Conservation (phyloP, 2,888 invertebrate genomes). For the Orthosia gothica region DNA sequence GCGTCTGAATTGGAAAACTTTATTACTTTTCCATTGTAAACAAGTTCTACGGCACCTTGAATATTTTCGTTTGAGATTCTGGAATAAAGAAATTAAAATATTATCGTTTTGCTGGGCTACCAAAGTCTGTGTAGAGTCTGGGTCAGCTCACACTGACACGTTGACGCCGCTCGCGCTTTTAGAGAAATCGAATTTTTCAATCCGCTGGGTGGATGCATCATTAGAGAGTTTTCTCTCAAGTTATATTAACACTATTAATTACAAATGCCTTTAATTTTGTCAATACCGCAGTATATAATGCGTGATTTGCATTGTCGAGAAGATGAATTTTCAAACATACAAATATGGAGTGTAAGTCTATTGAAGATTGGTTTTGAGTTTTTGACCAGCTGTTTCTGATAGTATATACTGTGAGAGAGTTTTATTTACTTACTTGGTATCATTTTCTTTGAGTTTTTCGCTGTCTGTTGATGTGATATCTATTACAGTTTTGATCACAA, state of each 20-base stretch:
- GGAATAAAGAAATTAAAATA: constrained; percentile 56
- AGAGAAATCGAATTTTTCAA: too few relatives aligned
- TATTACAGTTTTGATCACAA: constrained; percentile 82
- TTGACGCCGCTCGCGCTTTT: too few relatives aligned
- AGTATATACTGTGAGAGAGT: not conserved
- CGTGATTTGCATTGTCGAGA: too few relatives aligned
- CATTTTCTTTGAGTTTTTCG: constrained; percentile 66
- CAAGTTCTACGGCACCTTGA: constrained; percentile 79
- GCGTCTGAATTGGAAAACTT: constrained; percentile 68
- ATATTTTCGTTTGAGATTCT: constrained; percentile 75
- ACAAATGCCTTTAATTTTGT: too few relatives aligned
- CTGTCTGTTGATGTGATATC: constrained; percentile 75
- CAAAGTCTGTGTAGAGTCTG: not conserved
- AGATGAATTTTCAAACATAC: too few relatives aligned
- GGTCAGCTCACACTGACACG: too few relatives aligned
- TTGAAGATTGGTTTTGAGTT: too few relatives aligned
- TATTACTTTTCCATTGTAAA: constrained; percentile 81
- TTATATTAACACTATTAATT: too few relatives aligned
- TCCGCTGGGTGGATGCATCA: too few relatives aligned
- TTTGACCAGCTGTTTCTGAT: too few relatives aligned
- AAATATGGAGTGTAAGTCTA: too few relatives aligned
- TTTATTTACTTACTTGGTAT: constrained; percentile 72
- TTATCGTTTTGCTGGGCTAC: not conserved
- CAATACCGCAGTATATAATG: too few relatives aligned
- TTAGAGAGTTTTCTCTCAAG: not conserved